Evolutionary conservation across 2,888 invertebrate genomes (phyloP), one percentile per base, ranked within the genome.

Genomic region (Zhengitettix transpicula): DNA sequence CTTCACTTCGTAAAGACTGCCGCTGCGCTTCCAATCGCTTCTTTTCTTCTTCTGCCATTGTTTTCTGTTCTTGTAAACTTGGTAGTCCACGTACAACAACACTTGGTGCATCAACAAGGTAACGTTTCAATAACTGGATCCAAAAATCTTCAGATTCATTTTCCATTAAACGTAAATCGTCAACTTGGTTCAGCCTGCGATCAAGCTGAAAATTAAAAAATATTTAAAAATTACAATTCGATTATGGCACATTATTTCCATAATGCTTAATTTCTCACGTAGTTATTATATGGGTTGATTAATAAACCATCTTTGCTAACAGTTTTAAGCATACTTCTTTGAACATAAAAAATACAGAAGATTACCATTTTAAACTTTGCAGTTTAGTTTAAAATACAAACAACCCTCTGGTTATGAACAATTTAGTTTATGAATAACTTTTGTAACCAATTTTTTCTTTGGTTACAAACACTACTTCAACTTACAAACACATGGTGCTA

Each of bases 1-100:
- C 93, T 1, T 77, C 76, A 60, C 78, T 76, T 1, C 89, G 88
- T 5, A 94, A 75, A 12, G 68, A 66, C 58, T 77, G 71, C 64
- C 81, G 76, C 70, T 90, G 89, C 55, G 78, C 74, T 66, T 81
- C 79, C 58, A 91, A 73, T 55, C 94, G 77, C 14, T 77, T 74
- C 65, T 84, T 81, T 72, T 94, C 94, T 67, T 83, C 81, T 64
- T 80, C 76, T 0, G 84, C 81, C 78, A 90, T 80, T 67, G 81
- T 79, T 60, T 76, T 74, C 68, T 82, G 81, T 67, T 83, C 80
- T 54, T 79, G 73, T 57, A 78, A 76, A 66, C 84, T 85, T 1
- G 88, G 87, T 63, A 78, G 74, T 12, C 79, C 80, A 8, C 69
- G 66, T 7, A 88, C 77, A n/a, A 84, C 73, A 9, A 83, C 78